These are phyloP conservation scores for Ennomos quercinarius DNA, from an alignment of 2,888 invertebrate species.

Conservation along the genomic window DNA sequence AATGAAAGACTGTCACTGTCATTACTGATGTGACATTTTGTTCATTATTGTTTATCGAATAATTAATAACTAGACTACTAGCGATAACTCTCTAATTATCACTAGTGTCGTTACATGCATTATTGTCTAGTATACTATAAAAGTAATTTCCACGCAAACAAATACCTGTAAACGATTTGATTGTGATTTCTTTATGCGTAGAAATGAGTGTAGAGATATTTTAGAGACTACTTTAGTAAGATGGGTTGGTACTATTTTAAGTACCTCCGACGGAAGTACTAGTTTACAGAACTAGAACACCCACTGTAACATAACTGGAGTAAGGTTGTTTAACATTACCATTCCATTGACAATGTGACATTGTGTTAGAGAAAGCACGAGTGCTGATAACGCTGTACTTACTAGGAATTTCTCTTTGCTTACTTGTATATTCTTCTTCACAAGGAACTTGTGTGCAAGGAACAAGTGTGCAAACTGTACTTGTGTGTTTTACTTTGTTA, in stretches of 20 bases:
- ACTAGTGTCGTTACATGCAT: no score
- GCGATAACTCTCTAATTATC: no score
- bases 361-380: constrained; percentile 35
- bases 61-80: no score
- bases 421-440: neutral
- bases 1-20: constrained; percentile 38
- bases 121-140: no score
- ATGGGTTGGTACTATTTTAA: constrained; percentile 40
- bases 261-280: constrained; percentile 72
- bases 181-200: no score
- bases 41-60: no score
- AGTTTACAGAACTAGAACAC: constrained; percentile 62
- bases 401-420: constrained; percentile 13
- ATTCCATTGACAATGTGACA: constrained; percentile 53
- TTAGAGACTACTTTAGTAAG: neutral
- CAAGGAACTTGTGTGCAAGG: no score
- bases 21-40: constrained; percentile 53
- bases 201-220: no score
- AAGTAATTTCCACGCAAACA: no score
- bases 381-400: constrained; percentile 7
- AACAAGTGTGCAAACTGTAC: no score
- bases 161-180: no score
- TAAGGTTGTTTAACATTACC: constrained; percentile 67
- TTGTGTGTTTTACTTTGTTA: no score
- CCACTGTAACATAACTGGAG: constrained; percentile 63